Evolutionary conservation across 2,888 invertebrate species (phyloP).

Genomic region (Elegia similella): DNA sequence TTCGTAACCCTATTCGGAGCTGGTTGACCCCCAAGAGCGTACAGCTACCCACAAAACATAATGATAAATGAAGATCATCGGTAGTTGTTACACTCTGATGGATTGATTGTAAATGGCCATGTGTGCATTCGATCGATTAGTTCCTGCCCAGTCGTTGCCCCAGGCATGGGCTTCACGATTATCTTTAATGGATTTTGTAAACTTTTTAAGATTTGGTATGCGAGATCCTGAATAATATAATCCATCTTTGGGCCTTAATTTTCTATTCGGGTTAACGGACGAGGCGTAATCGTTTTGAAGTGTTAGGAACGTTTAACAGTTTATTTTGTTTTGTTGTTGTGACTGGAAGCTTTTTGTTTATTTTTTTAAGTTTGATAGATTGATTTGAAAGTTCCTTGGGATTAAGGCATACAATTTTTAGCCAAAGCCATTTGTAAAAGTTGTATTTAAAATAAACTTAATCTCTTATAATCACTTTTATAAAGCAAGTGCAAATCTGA

Average conservation of each 20-base stretch:
- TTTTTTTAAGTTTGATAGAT: conserved; percentile 2
- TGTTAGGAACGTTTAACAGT: conserved; percentile 41
- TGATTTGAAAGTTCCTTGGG: background rate
- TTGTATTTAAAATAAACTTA: too few relatives aligned
- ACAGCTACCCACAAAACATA: conserved; percentile 72
- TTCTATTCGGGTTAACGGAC: conserved; percentile 55
- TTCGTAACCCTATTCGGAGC: conserved; percentile 52
- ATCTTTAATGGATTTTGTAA: conserved; percentile 75
- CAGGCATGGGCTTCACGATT: conserved; percentile 65
- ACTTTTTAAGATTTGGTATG: conserved; percentile 64
- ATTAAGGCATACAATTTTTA: background rate
- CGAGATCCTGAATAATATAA: conserved; percentile 57
- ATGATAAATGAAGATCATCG: conserved; percentile 78
- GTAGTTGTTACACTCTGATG: conserved; percentile 79
- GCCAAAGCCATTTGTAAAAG: too few relatives aligned
- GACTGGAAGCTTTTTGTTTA: conserved; percentile 14
- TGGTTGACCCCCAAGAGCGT: conserved; percentile 67
- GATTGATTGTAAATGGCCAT: conserved; percentile 77
- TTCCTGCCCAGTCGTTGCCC: conserved; percentile 61
- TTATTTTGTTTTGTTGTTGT: conserved; percentile 16
- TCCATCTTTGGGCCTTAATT: conserved; percentile 55
- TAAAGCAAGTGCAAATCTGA: too few relatives aligned
- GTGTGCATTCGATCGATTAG: conserved; percentile 76
- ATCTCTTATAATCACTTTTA: background rate
- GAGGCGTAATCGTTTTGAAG: conserved; percentile 44